Evolutionary conservation across 2,113 vertebrate species (phyloP), one percentile per base, ranked within the genome.

Genomic region (Hepsetus odoe): DNA sequence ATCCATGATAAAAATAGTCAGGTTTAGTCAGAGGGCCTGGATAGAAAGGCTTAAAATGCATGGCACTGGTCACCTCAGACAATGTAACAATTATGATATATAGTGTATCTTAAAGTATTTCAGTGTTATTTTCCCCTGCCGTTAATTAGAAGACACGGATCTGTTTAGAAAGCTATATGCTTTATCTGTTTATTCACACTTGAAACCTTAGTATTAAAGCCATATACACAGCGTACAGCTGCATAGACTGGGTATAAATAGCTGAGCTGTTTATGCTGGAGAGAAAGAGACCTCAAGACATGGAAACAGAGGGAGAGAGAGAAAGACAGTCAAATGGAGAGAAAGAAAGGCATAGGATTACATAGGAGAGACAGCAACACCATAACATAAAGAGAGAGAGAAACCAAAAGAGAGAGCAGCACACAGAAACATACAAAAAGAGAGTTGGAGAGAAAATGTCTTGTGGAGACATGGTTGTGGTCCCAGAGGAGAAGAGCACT

Each of bases 171-270:
- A 8, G 20, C 2, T 49, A 49, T 6, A 20, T 2, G 6, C 14
- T 18, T 49, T 3, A 1, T 22, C 1, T 49, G 18, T 22, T 53
- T 22, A 53, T 22, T 53, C 49, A 53, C 6, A n/a, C 14, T 16
- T 46, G 14, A 18, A 12, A 16, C 44, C 18, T 14, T 9, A 46
- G 14, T 16, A 46, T 46, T 46, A 53, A 2, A 53, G 89, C 74
- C 85, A 88, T 85, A 88, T 87, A 88, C 80, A 51, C 46, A 69
- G 46, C 42, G 13, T 46, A 18, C 18, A 46, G 44, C 44, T 14
- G 44, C 18, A 58, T 12, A 4, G 79, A 71, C 55, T 51, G 77
- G 76, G 73, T 85, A 86, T 77, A 87, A 89, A 87, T 86, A 86
- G 70, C 76, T 44, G 10, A 32, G 38, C 24, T 74, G 70, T 86